Base-by-base conservation (phyloP, 2,113 vertebrate genomes). In the Canis aureus region DNA sequence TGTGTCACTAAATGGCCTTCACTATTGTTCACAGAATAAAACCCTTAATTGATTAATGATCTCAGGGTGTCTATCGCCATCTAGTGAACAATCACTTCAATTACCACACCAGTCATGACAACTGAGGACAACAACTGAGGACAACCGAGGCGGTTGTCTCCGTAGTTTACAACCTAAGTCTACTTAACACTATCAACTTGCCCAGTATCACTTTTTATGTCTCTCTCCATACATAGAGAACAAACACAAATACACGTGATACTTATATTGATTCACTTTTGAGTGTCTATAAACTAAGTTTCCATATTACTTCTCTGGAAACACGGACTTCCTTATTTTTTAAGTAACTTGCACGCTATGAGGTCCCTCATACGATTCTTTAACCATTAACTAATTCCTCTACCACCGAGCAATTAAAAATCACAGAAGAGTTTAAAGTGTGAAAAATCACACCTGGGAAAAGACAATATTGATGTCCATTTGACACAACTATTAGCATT, bases 31-130 rank as follows among this genome's bases (percentile, higher is more conserved):
- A 96, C 49, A 86, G 95, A 97, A 93, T 8, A 91, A 91, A 92
- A 95, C 67, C 25, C 73, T 98, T 99, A 98, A 99, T 98, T 98
- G 98, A 97, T 98, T 96, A 96, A 98, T 98, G 95, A 99, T 99
- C 97, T 93, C 96, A 97, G 99, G 98, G 99, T 98, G 96, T 99
- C 97, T 98, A 99, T 99, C 98, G 98, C 99, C 99, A 99, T 98
- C 99, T 99, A 99, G 99, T 98, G 99, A 98, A 80, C 59, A 59
- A 85, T 92, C 91, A 74, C 89, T n/a, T 94, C 97, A 97, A 98
- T 82, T 98, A 74, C 98, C n/a, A 74, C 94, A 49, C 78, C 5
- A 93, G 9, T 91, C 88, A 92, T 25, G 97, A 43, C 43, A 43
- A 43, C 43, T 43, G 43, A 43, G 43, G 43, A 43, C 43, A 43